Conservation (phyloP, 1,140 invertebrate genomes). For the Cyrtorhinus lividipennis region DNA sequence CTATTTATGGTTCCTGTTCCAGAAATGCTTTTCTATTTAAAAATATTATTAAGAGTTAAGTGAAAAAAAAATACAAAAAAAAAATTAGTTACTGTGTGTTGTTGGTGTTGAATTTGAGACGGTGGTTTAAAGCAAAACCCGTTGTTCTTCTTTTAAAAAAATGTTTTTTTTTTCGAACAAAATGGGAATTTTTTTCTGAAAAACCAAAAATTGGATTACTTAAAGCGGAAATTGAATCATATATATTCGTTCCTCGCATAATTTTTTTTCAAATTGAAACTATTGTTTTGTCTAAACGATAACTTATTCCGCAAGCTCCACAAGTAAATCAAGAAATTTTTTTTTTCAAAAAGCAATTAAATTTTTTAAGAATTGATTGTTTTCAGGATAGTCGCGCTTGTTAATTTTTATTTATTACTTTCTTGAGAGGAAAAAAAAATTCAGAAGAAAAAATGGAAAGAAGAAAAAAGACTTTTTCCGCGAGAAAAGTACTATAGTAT, state of each 20-base stretch:
- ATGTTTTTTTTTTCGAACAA: neutral
- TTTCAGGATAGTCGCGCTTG: no score
- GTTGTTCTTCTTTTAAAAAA: slow-evolving; percentile 8
- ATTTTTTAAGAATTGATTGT: no score
- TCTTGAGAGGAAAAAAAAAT: neutral
- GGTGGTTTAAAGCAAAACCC: slow-evolving; percentile 1
- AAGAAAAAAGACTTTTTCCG: neutral
- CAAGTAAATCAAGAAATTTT: no score
- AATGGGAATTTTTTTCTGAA: neutral
- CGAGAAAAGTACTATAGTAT: neutral
- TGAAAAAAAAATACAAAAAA: slow-evolving; percentile 20
- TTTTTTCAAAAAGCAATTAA: no score
- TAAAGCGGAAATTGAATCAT: neutral
- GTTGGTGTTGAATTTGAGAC: slow-evolving; percentile 16
- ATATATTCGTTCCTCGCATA: slow-evolving; percentile 6
- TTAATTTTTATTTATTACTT: slow-evolving; percentile 3
- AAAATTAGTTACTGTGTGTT: slow-evolving; percentile 18
- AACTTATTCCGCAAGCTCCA: no score
- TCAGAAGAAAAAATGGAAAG: no score
- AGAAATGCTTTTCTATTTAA: slow-evolving; percentile 27
- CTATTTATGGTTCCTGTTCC: slow-evolving; percentile 34
- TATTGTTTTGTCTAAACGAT: no score
- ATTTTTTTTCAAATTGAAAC: slow-evolving; percentile 6
- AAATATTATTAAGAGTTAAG: slow-evolving; percentile 14
- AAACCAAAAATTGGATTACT: neutral